phyloP scores from a whole-genome alignment of 2,888 invertebrate genomes.

The Drosophila longiperda region DNA sequence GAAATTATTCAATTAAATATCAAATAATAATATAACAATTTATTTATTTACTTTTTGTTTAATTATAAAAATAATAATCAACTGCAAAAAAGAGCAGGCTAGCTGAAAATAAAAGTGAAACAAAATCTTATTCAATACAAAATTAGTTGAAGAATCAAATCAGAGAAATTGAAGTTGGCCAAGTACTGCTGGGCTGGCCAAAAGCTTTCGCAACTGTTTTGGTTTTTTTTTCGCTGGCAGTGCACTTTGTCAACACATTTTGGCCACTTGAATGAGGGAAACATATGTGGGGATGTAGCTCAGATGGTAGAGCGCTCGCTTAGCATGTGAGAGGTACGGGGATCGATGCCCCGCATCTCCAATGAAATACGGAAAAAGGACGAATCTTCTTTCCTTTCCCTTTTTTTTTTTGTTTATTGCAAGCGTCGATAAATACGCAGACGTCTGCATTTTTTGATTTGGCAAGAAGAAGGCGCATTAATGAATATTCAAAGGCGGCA shows the following conservation, averaged over 20 bases:
- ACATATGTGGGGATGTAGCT: constrained; percentile 84
- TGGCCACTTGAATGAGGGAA: constrained; percentile 39
- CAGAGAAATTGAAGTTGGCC: constrained; percentile 10
- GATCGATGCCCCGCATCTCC: constrained; percentile 86
- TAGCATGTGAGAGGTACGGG: constrained; percentile 86
- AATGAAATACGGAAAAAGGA: constrained; percentile 40
- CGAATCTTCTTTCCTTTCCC: neutral
- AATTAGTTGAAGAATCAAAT: constrained; percentile 1
- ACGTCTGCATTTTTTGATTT: constrained; percentile 77
- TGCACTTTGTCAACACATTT: constrained; percentile 54
- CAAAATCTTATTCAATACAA: neutral
- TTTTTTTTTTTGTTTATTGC: constrained; percentile 39
- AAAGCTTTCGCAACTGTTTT: constrained; percentile 40
- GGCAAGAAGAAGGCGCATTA: constrained; percentile 58
- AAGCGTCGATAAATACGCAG: constrained; percentile 69
- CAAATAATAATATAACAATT: neutral
- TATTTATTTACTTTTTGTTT: neutral
- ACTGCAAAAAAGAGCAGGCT: neutral
- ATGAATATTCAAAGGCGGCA: constrained; percentile 81
- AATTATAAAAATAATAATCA: neutral
- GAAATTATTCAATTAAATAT: neutral
- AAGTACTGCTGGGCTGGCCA: constrained; percentile 8
- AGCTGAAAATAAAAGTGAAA: neutral
- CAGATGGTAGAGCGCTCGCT: constrained; percentile 86
- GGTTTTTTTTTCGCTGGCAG: constrained; percentile 40